These are phyloP conservation scores for Hydrotaea diabolus DNA, from an alignment of 2,888 invertebrate genomes.

Conservation along the genomic window DNA sequence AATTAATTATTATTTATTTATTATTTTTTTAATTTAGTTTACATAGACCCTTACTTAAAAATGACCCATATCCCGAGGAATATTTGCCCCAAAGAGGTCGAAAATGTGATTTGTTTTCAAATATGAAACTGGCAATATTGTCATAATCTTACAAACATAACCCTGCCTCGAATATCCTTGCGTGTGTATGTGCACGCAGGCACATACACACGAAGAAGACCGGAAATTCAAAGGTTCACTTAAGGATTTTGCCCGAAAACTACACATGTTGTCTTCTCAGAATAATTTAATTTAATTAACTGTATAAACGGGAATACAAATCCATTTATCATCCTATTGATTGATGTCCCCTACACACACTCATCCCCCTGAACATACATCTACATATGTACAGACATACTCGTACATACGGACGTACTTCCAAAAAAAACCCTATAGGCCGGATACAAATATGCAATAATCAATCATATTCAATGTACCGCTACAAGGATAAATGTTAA, in stretches of 20 bases:
- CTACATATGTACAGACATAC: background rate
- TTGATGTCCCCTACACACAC: constrained; percentile 42
- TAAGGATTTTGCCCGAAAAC: background rate
- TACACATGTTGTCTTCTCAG: constrained; percentile 22
- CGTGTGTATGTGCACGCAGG: no score
- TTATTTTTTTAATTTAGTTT: no score
- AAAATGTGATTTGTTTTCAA: no score
- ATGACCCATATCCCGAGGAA: no score
- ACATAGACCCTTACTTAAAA: no score
- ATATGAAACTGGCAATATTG: no score
- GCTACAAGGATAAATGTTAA: background rate
- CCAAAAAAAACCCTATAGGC: background rate
- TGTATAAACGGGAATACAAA: constrained; percentile 48
- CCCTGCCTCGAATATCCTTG: no score
- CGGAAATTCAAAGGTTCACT: no score
- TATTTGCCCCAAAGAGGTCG: no score
- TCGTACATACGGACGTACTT: background rate
- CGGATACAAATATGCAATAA: constrained; percentile 2
- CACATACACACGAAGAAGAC: no score
- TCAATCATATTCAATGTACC: constrained; percentile 24
- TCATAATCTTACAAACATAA: no score
- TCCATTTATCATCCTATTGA: constrained; percentile 56
- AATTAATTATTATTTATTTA: no score
- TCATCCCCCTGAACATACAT: background rate
- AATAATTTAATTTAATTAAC: constrained; percentile 51